Conservation (phyloP, 2,888 invertebrate genomes). For the Cynaeus angustus region DNA sequence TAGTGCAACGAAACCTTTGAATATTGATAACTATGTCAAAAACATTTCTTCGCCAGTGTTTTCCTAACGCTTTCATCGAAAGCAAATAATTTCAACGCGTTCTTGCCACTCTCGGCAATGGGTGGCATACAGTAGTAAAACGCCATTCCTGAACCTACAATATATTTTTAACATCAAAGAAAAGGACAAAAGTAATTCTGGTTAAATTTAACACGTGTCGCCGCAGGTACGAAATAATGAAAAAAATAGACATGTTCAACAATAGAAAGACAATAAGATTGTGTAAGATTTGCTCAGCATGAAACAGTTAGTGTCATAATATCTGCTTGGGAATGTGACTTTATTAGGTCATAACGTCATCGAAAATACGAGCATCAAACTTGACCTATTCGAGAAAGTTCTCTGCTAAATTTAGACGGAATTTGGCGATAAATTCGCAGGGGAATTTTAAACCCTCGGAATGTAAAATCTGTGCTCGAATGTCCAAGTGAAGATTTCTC, state of each 20-base stretch:
- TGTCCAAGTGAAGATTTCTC: slow-evolving; percentile 11
- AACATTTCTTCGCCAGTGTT: neutral
- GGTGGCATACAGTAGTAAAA: too few relatives aligned
- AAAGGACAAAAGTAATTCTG: neutral
- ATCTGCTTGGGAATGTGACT: slow-evolving; percentile 15
- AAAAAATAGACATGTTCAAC: neutral
- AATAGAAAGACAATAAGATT: slow-evolving; percentile 1
- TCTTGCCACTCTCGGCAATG: neutral
- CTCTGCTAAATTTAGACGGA: too few relatives aligned
- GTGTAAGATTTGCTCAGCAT: slow-evolving; percentile 22
- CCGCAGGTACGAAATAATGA: slow-evolving; percentile 6
- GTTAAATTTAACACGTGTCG: slow-evolving; percentile 9
- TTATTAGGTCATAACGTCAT: slow-evolving; percentile 26
- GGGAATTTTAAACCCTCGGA: neutral
- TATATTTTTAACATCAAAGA: slow-evolving; percentile 12
- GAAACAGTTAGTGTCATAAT: neutral
- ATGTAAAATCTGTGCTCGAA: neutral
- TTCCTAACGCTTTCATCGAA: slow-evolving; percentile 14
- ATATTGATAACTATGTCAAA: slow-evolving; percentile 13
- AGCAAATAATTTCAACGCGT: slow-evolving; percentile 20
- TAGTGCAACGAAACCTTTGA: too few relatives aligned
- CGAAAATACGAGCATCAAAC: too few relatives aligned
- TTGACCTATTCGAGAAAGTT: too few relatives aligned
- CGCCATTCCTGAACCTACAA: neutral
- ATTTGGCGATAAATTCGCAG: too few relatives aligned